Base-by-base conservation (phyloP, 2,113 vertebrate species). In the Phylloscopus trochiloides region DNA sequence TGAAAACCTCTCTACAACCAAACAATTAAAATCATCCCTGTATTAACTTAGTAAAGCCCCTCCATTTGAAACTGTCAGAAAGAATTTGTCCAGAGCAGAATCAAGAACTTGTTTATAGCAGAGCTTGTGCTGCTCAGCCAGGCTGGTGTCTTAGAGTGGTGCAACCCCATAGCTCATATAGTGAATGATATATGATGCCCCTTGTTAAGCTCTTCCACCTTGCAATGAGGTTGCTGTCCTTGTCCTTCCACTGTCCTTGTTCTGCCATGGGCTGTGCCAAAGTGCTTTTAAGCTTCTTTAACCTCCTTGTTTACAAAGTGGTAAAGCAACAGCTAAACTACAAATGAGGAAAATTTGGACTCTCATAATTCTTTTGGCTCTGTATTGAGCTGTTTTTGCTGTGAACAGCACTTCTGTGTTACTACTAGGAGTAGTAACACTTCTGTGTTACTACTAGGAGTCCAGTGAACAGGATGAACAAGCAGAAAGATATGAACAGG, bases 281-380 rank as follows among this genome's bases (percentile, higher is more conserved):
- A 43, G 21, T 0, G 0, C 14, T 83, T 71, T 82, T 45, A 40
- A 62, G 21, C 34, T 79, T 62, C 38, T 67, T 74, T 62, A 57
- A n/a, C 18, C 25, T 61, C 20, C 24, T 76, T 34, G 20, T 70
- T 87, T 80, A n/a, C n/a, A 59, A 77, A 66, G 31, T 14, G n/a
- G 7, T 57, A 25, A 85, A 77, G 42, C 38, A 77, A 28, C 19
- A 31, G 36, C 38, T 36, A 34, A 42, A 34, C 47, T 74, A 51
- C 28, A 57, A 43, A 70, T 31, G 19, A 74, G 47, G 28, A 24
- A 77, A 65, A 48, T 42, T 1, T 26, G 6, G 13, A 65, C 50
- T 16, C 28, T 75, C 5, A 7, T 40, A 0, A 47, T 84, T 80
- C 65, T 20, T 36, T 73, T 0, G 0, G 36, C 36, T 80, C 22